Conservation (phyloP, 2,888 invertebrate genomes). For the Andrena flavipes region DNA sequence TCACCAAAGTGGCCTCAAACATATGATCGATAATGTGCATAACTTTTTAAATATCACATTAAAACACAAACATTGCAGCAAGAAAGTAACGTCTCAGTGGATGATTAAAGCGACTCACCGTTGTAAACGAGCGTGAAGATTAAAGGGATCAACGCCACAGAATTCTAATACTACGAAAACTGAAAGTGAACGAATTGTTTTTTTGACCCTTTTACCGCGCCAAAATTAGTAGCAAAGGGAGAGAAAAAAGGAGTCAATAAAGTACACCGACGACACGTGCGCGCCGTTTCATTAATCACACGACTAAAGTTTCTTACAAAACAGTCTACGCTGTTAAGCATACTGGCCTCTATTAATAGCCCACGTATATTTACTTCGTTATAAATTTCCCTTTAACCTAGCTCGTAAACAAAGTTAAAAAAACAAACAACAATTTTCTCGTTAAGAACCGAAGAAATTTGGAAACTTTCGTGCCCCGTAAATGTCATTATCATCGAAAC, state of each 20-base stretch:
- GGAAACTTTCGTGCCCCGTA: not conserved
- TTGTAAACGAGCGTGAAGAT: not conserved
- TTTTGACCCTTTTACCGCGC: not conserved
- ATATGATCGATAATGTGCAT: no score
- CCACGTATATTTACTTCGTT: constrained; percentile 10
- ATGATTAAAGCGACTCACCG: not conserved
- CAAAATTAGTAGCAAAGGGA: constrained; percentile 16
- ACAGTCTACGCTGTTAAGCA: not conserved
- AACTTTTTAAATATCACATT: not conserved
- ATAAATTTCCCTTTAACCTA: not conserved
- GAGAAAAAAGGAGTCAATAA: not conserved
- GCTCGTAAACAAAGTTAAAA: not conserved
- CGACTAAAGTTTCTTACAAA: constrained; percentile 17
- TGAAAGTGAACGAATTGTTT: not conserved
- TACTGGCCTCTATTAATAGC: constrained; percentile 6
- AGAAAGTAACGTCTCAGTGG: not conserved
- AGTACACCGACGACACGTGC: not conserved
- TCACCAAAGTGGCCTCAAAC: no score
- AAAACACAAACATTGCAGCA: not conserved
- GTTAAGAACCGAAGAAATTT: not conserved
- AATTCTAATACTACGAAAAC: not conserved
- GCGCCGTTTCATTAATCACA: constrained; percentile 28
- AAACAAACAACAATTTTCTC: not conserved
- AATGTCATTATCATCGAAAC: not conserved
- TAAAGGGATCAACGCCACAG: not conserved